Evolutionary conservation across 2,888 invertebrate species (phyloP).

Genomic region (Andricus quercusramuli): DNA sequence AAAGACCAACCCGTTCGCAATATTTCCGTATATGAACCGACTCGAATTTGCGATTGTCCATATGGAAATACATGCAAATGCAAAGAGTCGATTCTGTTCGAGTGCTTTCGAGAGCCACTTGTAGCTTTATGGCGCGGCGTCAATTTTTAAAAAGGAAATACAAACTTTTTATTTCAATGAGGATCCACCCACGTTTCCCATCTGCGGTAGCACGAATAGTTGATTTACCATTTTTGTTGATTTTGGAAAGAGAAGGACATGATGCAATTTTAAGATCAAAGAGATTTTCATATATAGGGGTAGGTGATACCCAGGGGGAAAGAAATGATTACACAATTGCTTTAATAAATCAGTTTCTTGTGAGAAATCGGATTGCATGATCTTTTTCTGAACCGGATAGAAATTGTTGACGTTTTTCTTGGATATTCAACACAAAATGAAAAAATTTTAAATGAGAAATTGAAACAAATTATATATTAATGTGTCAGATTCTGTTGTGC

Average conservation of each 20-base stretch:
- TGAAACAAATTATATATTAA: too few species aligned
- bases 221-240: not conserved
- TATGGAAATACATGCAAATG: conserved; percentile 25
- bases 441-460: too few species aligned
- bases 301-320: too few species aligned
- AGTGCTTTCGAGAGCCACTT: not conserved
- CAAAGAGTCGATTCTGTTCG: conserved; percentile 4
- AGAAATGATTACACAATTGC: too few species aligned
- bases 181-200: not conserved
- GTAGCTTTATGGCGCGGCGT: conserved; percentile 5
- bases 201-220: not conserved
- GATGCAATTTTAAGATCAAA: not conserved
- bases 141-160: conserved; percentile 16
- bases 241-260: not conserved
- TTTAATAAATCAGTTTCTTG: too few species aligned
- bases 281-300: not conserved
- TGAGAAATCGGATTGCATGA: too few species aligned
- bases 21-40: conserved; percentile 22
- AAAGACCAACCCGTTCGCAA: conserved; percentile 17
- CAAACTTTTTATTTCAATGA: conserved; percentile 12
- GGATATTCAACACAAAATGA: too few species aligned
- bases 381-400: too few species aligned
- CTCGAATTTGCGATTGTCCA: conserved; percentile 7
- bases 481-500: too few species aligned
- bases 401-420: too few species aligned